Evolutionary conservation across 1,140 invertebrate genomes (phyloP), one percentile per base, ranked within the genome.

Genomic region (Phthorimaea operculella): DNA sequence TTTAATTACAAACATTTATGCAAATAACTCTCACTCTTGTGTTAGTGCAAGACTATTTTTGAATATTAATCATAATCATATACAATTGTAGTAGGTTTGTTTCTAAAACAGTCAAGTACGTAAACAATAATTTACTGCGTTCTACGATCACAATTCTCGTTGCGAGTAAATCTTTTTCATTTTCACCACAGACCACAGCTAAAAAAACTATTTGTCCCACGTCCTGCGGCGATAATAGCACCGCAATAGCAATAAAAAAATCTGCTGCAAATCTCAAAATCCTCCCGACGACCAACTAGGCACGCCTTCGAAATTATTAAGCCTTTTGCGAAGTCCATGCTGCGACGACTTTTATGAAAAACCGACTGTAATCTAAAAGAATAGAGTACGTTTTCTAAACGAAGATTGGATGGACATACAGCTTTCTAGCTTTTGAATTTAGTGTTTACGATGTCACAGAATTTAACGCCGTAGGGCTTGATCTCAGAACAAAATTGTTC

Each of bases 291-390:
- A 64, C 71, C 79, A 84, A 83, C 81, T 77, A 81, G 72, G 76
- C 79, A 84, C 79, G 81, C 79, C 79, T 79, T 76, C 67, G 67
- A 84, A 81, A 81, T 84, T 79, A 79, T 79, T 83, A 83, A 81
- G 74, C 74, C 66, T 75, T 75, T 76, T 70, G 17, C 63, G 69
- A 63, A 66, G 53, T 66, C 62, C 54, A 55, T 59, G 7, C 12
- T 50, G 15, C 7, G n/a, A 1, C 1, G 16, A 50, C 18, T 39
- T 10, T 10, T n/a, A 4, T 39, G 36, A 39, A 50, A 9, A 50
- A 50, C 10, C 21, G 7, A 21, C 10, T 4, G 10, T 15, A 11
- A 14, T 5, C 11, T 10, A 14, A 28, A 28, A 11, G 21, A 15
- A 47, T 47, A 47, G 9, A 47, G 15, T 15, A 10, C 42, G 59